These are phyloP conservation scores for Tenthredo livida DNA, from an alignment of 2,888 invertebrate genomes.

Conservation along the genomic window DNA sequence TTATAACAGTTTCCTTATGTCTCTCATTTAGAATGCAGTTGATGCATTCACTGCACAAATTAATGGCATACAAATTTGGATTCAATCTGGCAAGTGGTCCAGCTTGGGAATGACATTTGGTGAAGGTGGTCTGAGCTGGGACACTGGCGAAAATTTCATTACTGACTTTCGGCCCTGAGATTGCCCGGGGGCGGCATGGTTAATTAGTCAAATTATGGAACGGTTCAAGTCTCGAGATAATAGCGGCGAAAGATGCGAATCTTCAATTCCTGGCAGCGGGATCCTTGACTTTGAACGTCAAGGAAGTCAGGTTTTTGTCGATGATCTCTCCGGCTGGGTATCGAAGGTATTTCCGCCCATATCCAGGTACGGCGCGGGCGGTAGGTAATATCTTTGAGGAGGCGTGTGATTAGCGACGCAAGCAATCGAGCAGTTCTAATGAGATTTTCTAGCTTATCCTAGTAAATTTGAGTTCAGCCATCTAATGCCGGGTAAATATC, in stretches of 20 bases:
- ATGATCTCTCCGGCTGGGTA: conserved; percentile 21
- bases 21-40: background rate
- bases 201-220: conserved; percentile 5
- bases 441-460: conserved; percentile 64
- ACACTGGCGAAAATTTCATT: background rate
- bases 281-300: conserved; percentile 36
- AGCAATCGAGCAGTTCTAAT: conserved; percentile 61
- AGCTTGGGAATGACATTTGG: background rate
- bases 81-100: background rate
- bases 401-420: conserved; percentile 61
- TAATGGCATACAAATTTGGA: no score
- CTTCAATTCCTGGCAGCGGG: background rate
- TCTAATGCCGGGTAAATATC: conserved; percentile 67
- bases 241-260: conserved; percentile 16
- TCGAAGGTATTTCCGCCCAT: conserved; percentile 26
- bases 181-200: background rate
- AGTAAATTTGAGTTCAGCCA: conserved; percentile 67
- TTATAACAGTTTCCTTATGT: background rate
- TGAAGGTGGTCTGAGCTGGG: background rate
- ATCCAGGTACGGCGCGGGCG: background rate
- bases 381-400: conserved; percentile 39
- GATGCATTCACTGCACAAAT: no score
- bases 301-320: conserved; percentile 31
- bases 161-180: background rate
- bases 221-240: background rate